These are phyloP conservation scores for Cyanoderma ruficeps DNA, from an alignment of 2,113 vertebrate species.

Conservation along the genomic window DNA sequence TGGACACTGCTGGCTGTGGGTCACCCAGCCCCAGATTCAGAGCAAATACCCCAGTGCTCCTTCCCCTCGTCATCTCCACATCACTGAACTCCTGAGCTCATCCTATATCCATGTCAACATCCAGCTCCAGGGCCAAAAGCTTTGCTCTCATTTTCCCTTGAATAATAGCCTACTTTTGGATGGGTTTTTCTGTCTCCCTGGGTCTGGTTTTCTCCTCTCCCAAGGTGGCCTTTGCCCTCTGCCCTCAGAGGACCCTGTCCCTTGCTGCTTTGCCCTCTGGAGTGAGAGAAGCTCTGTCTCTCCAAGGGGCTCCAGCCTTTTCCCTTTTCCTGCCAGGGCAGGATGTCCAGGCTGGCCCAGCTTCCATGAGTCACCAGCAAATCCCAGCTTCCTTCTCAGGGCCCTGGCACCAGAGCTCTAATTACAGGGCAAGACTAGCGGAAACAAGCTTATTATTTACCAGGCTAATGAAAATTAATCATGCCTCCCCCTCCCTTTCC, in stretches of 20 bases:
- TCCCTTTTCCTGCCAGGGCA: neutral
- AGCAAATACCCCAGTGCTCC: neutral
- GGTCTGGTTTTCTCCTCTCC: neutral
- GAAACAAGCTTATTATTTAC: slow-evolving; percentile 56
- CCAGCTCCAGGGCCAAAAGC: neutral
- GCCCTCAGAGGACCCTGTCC: neutral
- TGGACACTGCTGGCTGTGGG: neutral
- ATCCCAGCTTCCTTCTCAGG: slow-evolving; percentile 19
- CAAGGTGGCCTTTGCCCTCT: neutral
- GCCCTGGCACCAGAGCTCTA: slow-evolving; percentile 5
- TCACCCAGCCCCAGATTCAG: neutral
- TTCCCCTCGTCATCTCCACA: neutral
- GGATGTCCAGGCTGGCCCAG: neutral
- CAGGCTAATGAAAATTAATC: slow-evolving; percentile 57
- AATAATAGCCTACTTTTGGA: neutral
- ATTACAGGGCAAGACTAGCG: slow-evolving; percentile 26
- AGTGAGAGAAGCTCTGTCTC: neutral
- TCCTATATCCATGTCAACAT: neutral
- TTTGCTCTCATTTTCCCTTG: neutral
- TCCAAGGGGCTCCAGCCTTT: rapidly evolving
- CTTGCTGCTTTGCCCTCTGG: neutral
- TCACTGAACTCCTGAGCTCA: neutral
- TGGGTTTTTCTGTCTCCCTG: neutral
- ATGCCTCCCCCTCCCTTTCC: slow-evolving; percentile 12
- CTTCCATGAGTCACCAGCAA: slow-evolving; percentile 13